phyloP scores from a whole-genome alignment of 1,140 invertebrate genomes.

The Nylanderia fulva region DNA sequence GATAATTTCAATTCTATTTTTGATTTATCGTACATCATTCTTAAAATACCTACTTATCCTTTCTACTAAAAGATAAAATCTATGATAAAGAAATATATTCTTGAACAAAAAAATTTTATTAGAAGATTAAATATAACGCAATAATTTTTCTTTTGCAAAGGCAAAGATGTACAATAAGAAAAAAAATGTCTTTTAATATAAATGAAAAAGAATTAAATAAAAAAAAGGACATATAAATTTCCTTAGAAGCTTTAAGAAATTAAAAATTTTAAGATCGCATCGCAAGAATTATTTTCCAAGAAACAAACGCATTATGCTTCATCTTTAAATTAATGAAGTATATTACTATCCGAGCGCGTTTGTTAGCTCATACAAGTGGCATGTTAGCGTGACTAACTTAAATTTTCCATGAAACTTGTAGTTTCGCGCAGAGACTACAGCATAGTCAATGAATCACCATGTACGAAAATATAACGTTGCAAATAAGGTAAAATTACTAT shows the following conservation, averaged over 20 bases:
- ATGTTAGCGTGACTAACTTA: conserved; percentile 39
- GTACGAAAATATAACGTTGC: background rate
- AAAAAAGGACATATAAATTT: background rate
- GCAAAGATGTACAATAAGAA: too few species aligned
- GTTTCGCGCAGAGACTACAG: conserved; percentile 7
- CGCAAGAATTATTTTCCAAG: background rate
- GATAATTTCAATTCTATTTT: background rate
- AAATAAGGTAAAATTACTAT: conserved; percentile 6
- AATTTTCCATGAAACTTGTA: conserved; percentile 50
- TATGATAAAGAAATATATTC: background rate
- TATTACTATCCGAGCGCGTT: background rate
- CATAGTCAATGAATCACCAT: background rate
- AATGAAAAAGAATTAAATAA: background rate
- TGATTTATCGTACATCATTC: background rate
- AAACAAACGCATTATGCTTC: background rate
- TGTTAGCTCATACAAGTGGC: conserved; percentile 9
- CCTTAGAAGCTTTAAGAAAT: background rate
- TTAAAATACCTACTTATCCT: too few species aligned
- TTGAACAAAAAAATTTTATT: background rate
- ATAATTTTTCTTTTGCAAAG: too few species aligned
- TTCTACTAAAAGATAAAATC: too few species aligned
- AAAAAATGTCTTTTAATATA: too few species aligned
- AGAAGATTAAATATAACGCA: too few species aligned
- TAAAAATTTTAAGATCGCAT: background rate
- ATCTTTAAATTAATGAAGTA: conserved; percentile 23